These are phyloP conservation scores for Petrocephalus sullivani DNA, from an alignment of 2,797 vertebrate species.

Conservation along the genomic window DNA sequence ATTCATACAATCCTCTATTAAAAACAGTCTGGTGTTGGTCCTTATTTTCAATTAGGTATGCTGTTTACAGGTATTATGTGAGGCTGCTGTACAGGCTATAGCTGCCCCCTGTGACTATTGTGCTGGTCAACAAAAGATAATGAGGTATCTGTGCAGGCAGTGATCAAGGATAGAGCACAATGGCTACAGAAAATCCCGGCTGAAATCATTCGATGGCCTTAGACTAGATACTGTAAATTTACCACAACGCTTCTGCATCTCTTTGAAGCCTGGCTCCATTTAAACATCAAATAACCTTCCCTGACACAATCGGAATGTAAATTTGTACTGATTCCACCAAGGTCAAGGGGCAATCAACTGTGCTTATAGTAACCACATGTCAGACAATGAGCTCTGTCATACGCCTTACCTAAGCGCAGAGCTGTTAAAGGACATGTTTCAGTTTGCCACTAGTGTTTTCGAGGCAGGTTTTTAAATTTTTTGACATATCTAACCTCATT, in stretches of 20 bases:
- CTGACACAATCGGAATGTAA: constrained; percentile 69
- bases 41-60: constrained; percentile 78
- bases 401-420: constrained; percentile 22
- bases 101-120: constrained; percentile 71
- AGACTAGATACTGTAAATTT: constrained; percentile 54
- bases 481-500: not conserved
- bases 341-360: constrained; percentile 65
- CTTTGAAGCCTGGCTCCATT: constrained; percentile 76
- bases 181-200: constrained; percentile 63
- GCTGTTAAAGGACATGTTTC: not conserved
- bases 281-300: constrained; percentile 72
- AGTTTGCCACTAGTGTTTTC: not conserved
- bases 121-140: constrained; percentile 86
- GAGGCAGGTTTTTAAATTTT: not conserved
- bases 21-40: constrained; percentile 67
- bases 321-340: constrained; percentile 60
- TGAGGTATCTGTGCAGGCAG: constrained; percentile 78
- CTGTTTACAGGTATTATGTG: constrained; percentile 76
- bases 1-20: constrained; percentile 75
- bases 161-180: constrained; percentile 71
- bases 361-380: constrained; percentile 27
- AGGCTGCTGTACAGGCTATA: constrained; percentile 50
- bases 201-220: constrained; percentile 59
- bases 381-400: constrained; percentile 15
- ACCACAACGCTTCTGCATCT: constrained; percentile 42